Evolutionary conservation across 1,140 invertebrate genomes (phyloP).

Genomic region (Muscidifurax raptorellus): DNA sequence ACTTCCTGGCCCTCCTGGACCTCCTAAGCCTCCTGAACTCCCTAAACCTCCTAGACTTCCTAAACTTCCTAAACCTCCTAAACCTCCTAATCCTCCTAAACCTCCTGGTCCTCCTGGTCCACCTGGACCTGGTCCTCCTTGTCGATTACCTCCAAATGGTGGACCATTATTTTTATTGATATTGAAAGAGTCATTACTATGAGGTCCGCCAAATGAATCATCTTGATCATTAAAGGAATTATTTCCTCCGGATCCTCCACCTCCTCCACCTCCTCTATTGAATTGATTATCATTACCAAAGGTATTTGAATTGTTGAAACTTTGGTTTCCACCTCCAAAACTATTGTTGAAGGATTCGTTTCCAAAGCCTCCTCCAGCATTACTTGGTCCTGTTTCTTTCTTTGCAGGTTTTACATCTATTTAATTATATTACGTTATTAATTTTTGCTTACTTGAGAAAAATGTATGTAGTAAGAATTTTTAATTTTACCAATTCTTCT

Average conservation of each 20-base stretch:
- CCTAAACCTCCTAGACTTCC: conserved; percentile 20
- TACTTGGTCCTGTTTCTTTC: conserved; percentile 67
- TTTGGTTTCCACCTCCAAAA: conserved; percentile 40
- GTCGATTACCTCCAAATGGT: conserved; percentile 25
- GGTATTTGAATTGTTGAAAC: conserved; percentile 36
- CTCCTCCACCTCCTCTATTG: conserved; percentile 35
- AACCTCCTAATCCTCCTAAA: conserved; percentile 11
- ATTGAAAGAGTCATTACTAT: conserved; percentile 33
- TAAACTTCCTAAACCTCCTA: conserved; percentile 27
- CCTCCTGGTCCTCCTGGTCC: conserved; percentile 20
- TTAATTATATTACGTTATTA: conserved; percentile 46
- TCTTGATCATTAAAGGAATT: conserved; percentile 56
- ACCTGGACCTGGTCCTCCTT: conserved; percentile 22
- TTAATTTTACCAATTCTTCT: conserved; percentile 72
- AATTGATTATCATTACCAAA: conserved; percentile 50
- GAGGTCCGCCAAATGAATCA: conserved; percentile 36
- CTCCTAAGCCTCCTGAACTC: conserved; percentile 29
- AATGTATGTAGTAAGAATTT: background rate
- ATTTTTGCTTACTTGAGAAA: background rate
- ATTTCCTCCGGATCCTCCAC: conserved; percentile 25
- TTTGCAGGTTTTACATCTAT: conserved; percentile 78
- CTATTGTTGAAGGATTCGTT: conserved; percentile 46
- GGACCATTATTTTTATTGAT: conserved; percentile 39
- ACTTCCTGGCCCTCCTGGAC: conserved; percentile 14
- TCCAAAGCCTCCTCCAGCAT: conserved; percentile 47